These are phyloP conservation scores for Seriola dumerili DNA, from an alignment of 2,113 vertebrate species.

Conservation along the genomic window DNA sequence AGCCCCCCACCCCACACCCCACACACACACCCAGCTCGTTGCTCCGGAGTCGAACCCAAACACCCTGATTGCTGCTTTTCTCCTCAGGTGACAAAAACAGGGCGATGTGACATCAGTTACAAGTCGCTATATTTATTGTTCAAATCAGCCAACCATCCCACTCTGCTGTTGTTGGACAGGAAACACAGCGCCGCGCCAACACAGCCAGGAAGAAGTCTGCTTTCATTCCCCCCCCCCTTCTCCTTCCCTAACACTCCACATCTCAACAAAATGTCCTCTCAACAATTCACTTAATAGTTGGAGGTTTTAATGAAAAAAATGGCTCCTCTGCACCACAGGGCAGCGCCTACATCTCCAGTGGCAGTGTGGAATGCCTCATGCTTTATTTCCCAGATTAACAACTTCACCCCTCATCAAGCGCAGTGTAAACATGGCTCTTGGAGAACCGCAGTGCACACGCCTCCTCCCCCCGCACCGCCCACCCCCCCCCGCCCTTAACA, in stretches of 20 bases:
- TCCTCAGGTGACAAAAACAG: constrained; percentile 77
- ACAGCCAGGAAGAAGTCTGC: constrained; percentile 72
- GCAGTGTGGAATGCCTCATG: constrained; percentile 76
- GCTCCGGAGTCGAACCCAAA: constrained; percentile 64
- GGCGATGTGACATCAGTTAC: constrained; percentile 67
- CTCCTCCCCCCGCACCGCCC: neutral
- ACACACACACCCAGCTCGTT: neutral
- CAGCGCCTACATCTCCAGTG: constrained; percentile 59
- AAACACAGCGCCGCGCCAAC: constrained; percentile 66
- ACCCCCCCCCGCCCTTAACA: constrained; percentile 6
- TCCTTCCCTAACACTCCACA: constrained; percentile 11
- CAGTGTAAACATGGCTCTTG: constrained; percentile 78
- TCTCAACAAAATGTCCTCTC: constrained; percentile 51
- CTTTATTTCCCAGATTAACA: constrained; percentile 81
- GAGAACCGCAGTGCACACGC: constrained; percentile 22
- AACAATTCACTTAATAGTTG: constrained; percentile 41
- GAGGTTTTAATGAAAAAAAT: constrained; percentile 33
- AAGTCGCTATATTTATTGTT: constrained; percentile 80
- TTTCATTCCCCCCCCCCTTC: constrained; percentile 56
- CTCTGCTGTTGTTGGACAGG: constrained; percentile 81
- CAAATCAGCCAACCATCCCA: constrained; percentile 75
- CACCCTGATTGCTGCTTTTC: constrained; percentile 67
- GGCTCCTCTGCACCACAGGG: neutral
- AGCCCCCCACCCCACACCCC: neutral
- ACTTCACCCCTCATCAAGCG: constrained; percentile 82